These are phyloP conservation scores for Bemisia tabaci DNA, from an alignment of 1,140 invertebrate species.

Conservation along the genomic window DNA sequence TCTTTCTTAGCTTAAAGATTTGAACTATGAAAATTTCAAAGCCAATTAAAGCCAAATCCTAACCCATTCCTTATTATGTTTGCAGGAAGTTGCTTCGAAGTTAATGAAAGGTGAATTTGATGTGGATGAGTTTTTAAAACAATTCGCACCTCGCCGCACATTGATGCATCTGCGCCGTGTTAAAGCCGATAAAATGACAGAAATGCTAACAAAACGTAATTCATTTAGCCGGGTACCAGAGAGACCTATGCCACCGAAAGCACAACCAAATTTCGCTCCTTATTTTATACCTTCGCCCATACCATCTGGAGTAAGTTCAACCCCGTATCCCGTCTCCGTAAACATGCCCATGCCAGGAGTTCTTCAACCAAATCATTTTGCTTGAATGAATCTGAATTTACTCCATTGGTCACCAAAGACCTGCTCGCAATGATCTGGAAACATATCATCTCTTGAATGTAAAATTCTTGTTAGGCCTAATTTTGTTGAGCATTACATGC, in stretches of 20 bases:
- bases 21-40: too few species aligned
- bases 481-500: too few species aligned
- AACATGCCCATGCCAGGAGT: constrained; percentile 14
- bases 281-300: constrained; percentile 9
- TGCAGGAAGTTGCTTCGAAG: constrained; percentile 19
- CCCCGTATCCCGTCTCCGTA: constrained; percentile 12
- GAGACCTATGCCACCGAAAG: constrained; percentile 2
- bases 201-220: constrained; percentile 28
- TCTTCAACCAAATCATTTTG: constrained; percentile 1
- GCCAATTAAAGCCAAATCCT: too few species aligned
- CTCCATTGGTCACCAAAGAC: too few species aligned
- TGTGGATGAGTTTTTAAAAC: constrained; percentile 23
- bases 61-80: too few species aligned
- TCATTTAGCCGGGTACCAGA: constrained; percentile 15
- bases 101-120: constrained; percentile 21
- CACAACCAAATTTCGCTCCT: constrained; percentile 8
- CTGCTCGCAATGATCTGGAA: too few species aligned
- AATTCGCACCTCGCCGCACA: constrained; percentile 19
- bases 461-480: too few species aligned
- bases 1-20: too few species aligned
- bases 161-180: constrained; percentile 23
- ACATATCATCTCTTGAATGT: too few species aligned
- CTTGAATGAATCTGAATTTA: not conserved
- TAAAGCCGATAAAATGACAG: constrained; percentile 25
- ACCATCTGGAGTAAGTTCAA: not conserved